phyloP scores from a whole-genome alignment of 1,140 invertebrate genomes.

The Colletes latitarsis region DNA sequence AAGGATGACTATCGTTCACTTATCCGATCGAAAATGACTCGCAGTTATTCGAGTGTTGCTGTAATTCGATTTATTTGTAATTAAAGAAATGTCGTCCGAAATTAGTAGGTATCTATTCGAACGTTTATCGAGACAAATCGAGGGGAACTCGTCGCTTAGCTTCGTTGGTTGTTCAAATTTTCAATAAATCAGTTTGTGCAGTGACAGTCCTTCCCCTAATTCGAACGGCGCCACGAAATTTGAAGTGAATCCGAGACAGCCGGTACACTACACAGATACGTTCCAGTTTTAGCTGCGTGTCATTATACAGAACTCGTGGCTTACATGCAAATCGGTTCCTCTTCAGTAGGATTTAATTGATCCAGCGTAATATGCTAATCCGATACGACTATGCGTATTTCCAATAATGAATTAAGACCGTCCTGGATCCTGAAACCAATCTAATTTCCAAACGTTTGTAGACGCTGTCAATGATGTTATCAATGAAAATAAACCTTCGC shows the following conservation, averaged over 20 bases:
- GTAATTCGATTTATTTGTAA: no score
- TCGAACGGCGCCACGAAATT: neutral
- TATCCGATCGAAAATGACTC: no score
- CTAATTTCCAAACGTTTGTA: neutral
- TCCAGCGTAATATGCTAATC: slow-evolving; percentile 17
- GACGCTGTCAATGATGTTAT: neutral
- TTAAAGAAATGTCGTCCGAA: no score
- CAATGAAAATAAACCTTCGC: neutral
- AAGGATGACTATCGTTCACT: no score
- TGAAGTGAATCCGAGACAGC: neutral
- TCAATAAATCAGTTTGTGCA: neutral
- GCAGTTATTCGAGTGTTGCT: no score
- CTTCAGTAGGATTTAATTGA: slow-evolving; percentile 23
- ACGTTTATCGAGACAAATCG: neutral
- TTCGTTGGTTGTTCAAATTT: neutral
- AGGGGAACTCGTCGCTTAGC: neutral
- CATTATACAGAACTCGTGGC: slow-evolving; percentile 7
- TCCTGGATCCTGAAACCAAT: neutral
- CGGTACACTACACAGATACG: neutral
- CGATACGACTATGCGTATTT: slow-evolving; percentile 20
- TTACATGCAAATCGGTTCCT: slow-evolving; percentile 14
- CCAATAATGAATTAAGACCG: slow-evolving; percentile 1
- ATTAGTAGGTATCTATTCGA: no score
- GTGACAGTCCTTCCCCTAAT: neutral
- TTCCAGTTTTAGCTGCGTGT: slow-evolving; percentile 10